A percentile compares a stretch with the other conserved stretches of the same genome.
Evolutionary conservation across 1,140 invertebrate genomes (phyloP).

Genomic region (Cecropterus lyciades): DNA sequence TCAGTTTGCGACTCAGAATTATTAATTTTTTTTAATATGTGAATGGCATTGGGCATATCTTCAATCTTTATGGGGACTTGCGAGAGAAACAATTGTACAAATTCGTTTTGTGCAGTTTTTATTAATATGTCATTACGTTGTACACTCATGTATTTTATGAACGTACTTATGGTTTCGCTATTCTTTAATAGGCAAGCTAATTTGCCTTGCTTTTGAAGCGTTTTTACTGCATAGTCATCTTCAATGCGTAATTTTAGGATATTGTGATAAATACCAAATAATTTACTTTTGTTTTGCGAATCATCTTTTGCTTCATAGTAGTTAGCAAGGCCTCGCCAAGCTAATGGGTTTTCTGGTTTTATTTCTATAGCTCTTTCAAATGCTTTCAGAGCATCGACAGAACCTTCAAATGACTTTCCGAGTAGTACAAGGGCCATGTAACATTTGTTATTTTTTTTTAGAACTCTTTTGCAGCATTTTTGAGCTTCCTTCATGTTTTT

Average conservation of each 20-base stretch:
- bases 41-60: constrained; percentile 47
- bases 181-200: constrained; percentile 57
- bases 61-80: constrained; percentile 51
- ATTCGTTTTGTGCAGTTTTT: constrained; percentile 49
- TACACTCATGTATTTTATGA: constrained; percentile 52
- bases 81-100: constrained; percentile 58
- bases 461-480: constrained; percentile 88
- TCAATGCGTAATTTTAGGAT: constrained; percentile 85
- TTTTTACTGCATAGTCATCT: constrained; percentile 67
- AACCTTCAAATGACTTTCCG: constrained; percentile 90
- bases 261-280: constrained; percentile 88
- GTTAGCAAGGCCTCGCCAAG: constrained; percentile 91
- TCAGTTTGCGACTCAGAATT: constrained; percentile 42
- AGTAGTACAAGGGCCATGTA: constrained; percentile 92
- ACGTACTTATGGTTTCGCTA: constrained; percentile 45
- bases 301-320: constrained; percentile 89
- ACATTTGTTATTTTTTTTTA: constrained; percentile 90
- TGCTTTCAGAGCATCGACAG: constrained; percentile 86
- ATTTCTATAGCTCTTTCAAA: constrained; percentile 88
- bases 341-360: constrained; percentile 87
- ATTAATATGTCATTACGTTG: constrained; percentile 42
- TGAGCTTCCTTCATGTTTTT: constrained; percentile 89
- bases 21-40: constrained; percentile 47
- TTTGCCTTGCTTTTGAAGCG: constrained; percentile 55
- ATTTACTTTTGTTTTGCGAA: constrained; percentile 71